phyloP scores from a whole-genome alignment of 2,113 vertebrate species.

The Melanotaenia duboulayi region DNA sequence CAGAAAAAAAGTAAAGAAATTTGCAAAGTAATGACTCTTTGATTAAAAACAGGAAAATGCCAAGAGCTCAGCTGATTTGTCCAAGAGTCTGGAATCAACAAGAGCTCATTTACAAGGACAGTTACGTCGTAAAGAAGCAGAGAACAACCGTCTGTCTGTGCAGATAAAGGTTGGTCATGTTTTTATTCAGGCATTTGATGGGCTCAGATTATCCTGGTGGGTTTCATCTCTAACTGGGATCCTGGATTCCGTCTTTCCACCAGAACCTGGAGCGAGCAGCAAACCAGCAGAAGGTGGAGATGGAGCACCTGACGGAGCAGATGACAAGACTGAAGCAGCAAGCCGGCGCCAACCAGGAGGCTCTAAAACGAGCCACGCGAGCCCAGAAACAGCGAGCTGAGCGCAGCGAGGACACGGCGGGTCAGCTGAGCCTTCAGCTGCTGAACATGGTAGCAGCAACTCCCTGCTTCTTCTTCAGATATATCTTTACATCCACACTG shows the following conservation, averaged over 20 bases:
- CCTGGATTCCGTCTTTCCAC: no score
- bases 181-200: no score
- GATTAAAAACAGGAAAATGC: slow-evolving; percentile 81
- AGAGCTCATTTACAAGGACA: slow-evolving; percentile 88
- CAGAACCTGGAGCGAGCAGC: slow-evolving; percentile 88
- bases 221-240: no score
- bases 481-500: neutral
- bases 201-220: no score
- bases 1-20: no score
- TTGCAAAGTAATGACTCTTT: no score
- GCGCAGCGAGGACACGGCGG: slow-evolving; percentile 83
- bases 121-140: slow-evolving; percentile 88
- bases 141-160: slow-evolving; percentile 86
- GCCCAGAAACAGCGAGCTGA: slow-evolving; percentile 89
- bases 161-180: slow-evolving; percentile 86
- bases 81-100: slow-evolving; percentile 87
- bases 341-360: slow-evolving; percentile 84
- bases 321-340: slow-evolving; percentile 82
- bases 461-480: neutral
- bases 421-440: slow-evolving; percentile 84
- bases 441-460: slow-evolving; percentile 84
- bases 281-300: slow-evolving; percentile 83
- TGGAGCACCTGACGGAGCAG: slow-evolving; percentile 82
- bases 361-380: slow-evolving; percentile 86
- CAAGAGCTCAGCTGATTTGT: slow-evolving; percentile 83